phyloP scores from a whole-genome alignment of 1,140 invertebrate genomes.

The Drosophila auraria region DNA sequence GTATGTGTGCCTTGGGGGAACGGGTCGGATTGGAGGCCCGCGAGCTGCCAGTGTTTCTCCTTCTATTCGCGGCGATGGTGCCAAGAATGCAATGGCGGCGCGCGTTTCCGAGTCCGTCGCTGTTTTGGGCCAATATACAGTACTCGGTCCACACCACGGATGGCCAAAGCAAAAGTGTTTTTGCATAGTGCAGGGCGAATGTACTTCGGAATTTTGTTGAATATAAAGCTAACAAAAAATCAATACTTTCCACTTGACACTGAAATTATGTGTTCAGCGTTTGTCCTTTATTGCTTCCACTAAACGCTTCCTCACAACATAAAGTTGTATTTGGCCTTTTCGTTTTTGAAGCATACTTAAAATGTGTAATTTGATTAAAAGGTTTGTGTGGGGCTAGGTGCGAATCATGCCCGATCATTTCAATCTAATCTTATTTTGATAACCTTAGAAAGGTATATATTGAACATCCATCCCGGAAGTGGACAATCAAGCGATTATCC shows the following conservation, averaged over 20 bases:
- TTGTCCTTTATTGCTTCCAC: slow-evolving; percentile 28
- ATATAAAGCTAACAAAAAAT: slow-evolving; percentile 43
- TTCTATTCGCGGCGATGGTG: slow-evolving; percentile 30
- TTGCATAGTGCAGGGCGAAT: slow-evolving; percentile 9
- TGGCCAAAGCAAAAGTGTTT: slow-evolving; percentile 1
- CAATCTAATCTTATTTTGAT: slow-evolving; percentile 9
- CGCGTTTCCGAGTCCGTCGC: slow-evolving; percentile 46
- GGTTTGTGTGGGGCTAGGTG: not conserved
- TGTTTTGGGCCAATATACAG: slow-evolving; percentile 58
- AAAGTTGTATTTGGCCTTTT: slow-evolving; percentile 8
- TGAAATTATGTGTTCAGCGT: slow-evolving; percentile 45
- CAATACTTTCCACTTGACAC: slow-evolving; percentile 62
- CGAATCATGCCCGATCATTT: not conserved
- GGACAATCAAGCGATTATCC: slow-evolving; percentile 6
- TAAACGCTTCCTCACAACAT: not conserved
- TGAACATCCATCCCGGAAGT: slow-evolving; percentile 9
- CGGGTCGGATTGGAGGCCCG: slow-evolving; percentile 25
- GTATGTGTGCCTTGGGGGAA: not conserved
- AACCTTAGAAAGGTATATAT: not conserved
- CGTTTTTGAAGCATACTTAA: not conserved
- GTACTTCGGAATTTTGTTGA: slow-evolving; percentile 12
- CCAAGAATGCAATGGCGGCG: slow-evolving; percentile 76
- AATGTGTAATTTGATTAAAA: slow-evolving; percentile 30
- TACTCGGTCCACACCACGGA: slow-evolving; percentile 1
- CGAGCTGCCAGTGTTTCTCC: slow-evolving; percentile 58